Evolutionary conservation across 2,797 vertebrate genomes (phyloP).

Genomic region (Anguilla megastoma): DNA sequence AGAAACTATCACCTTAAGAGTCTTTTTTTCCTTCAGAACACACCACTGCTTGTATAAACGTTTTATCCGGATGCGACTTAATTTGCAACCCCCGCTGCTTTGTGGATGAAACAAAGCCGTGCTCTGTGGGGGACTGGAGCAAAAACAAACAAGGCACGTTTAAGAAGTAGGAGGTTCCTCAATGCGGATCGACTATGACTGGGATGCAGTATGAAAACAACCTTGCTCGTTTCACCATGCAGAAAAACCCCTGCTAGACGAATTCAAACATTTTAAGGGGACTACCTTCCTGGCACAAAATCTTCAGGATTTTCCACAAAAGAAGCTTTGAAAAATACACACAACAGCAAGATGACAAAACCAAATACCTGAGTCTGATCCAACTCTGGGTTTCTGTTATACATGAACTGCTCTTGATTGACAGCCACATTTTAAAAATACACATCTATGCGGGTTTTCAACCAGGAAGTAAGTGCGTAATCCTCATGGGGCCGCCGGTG

Average conservation of each 20-base stretch:
- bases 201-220: background rate
- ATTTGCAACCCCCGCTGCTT: background rate
- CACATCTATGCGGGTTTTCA: background rate
- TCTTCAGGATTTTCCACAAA: background rate
- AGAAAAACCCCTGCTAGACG: background rate
- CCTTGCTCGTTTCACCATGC: background rate
- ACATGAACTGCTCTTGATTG: background rate
- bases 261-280: background rate
- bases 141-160: slow-evolving; percentile 8
- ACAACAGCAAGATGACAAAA: background rate
- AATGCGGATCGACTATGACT: background rate
- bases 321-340: background rate
- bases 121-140: background rate
- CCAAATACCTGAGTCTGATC: background rate
- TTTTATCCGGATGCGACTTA: background rate
- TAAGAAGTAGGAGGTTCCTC: background rate
- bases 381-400: background rate
- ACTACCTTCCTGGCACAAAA: background rate
- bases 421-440: background rate
- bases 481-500: background rate
- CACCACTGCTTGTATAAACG: background rate
- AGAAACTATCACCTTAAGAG: background rate
- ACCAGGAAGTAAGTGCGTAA: background rate
- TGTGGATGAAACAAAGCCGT: background rate
- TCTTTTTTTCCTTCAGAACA: background rate